Evolutionary conservation across 2,888 invertebrate species (phyloP).

Genomic region (Pseudeuparius sepicola): DNA sequence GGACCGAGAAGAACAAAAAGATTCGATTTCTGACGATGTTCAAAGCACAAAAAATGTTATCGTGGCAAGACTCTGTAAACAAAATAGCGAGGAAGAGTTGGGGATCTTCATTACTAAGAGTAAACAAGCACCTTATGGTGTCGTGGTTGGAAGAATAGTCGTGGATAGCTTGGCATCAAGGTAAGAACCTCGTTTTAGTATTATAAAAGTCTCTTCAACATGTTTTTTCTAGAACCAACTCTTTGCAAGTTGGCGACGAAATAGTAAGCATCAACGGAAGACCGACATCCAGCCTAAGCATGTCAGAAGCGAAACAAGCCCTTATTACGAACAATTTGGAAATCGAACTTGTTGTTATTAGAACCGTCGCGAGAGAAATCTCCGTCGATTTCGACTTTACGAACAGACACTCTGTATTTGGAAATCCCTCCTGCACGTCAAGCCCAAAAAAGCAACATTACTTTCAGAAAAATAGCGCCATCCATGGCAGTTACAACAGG

Average conservation of each 20-base stretch:
- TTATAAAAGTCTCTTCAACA: slow-evolving; percentile 4
- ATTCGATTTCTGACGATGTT: not conserved
- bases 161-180: slow-evolving; percentile 59
- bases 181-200: slow-evolving; percentile 33
- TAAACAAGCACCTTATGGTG: slow-evolving; percentile 51
- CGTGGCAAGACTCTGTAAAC: slow-evolving; percentile 43
- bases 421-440: slow-evolving; percentile 20
- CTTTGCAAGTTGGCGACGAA: slow-evolving; percentile 84
- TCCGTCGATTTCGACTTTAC: slow-evolving; percentile 59
- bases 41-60: slow-evolving; percentile 24
- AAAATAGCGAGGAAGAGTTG: slow-evolving; percentile 50
- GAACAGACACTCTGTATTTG: slow-evolving; percentile 20
- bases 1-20: slow-evolving; percentile 42
- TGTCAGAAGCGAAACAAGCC: slow-evolving; percentile 58
- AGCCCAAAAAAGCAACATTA: slow-evolving; percentile 42
- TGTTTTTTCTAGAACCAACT: slow-evolving; percentile 58
- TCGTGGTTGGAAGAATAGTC: slow-evolving; percentile 60
- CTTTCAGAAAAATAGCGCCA: slow-evolving; percentile 54
- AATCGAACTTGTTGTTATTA: slow-evolving; percentile 52
- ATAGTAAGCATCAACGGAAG: slow-evolving; percentile 87
- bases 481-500: slow-evolving; percentile 47
- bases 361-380: slow-evolving; percentile 55
- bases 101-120: slow-evolving; percentile 65
- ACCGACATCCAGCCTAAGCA: slow-evolving; percentile 62
- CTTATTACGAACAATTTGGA: slow-evolving; percentile 50